These are phyloP conservation scores for Copsychus sechellarum DNA, from an alignment of 2,113 vertebrate species.

Conservation along the genomic window DNA sequence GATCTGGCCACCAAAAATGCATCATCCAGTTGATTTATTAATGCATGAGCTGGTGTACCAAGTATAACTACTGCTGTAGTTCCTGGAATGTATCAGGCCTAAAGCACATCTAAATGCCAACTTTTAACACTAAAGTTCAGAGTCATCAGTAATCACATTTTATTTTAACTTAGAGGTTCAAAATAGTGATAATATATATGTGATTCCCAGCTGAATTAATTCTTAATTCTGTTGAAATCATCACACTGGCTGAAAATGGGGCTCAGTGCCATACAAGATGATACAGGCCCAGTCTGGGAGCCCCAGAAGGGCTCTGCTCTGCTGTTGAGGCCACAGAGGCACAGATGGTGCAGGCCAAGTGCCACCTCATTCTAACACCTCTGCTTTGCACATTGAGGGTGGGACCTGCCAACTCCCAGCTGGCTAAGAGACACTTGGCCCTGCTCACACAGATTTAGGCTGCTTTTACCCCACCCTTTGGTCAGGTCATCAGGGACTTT, in stretches of 20 bases:
- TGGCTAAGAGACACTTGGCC: rapidly evolving
- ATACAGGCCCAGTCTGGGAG: neutral
- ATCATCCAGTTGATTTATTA: neutral
- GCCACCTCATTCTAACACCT: rapidly evolving
- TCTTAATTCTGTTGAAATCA: neutral
- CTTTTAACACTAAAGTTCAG: neutral
- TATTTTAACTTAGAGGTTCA: neutral
- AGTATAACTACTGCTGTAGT: neutral
- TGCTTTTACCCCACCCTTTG: neutral
- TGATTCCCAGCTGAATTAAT: neutral
- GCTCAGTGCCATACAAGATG: neutral
- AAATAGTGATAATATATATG: neutral
- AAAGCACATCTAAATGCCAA: neutral
- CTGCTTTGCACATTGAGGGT: neutral
- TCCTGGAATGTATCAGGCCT: neutral
- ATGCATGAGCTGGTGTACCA: neutral
- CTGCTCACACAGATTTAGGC: neutral
- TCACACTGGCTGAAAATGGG: neutral
- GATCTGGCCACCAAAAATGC: neutral
- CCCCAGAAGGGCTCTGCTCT: neutral
- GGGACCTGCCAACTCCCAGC: neutral
- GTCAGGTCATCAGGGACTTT: neutral
- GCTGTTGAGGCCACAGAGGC: no score
- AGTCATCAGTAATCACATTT: neutral
- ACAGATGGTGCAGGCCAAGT: neutral